Evolutionary conservation across 1,140 invertebrate species (phyloP), one percentile per base, ranked within the genome.

Genomic region (Amyelois transitella): DNA sequence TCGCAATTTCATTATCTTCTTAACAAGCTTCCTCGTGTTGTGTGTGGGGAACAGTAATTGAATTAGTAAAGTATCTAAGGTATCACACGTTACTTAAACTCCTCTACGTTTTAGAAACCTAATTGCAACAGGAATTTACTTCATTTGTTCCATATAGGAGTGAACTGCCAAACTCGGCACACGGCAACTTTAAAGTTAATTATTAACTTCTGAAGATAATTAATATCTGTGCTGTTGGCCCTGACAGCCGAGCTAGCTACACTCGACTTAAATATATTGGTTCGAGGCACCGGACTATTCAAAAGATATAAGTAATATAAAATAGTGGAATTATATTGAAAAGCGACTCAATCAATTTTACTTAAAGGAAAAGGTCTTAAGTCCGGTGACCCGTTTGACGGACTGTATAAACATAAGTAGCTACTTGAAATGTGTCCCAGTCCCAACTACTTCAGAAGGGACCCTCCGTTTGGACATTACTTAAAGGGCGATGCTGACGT

Each of bases 151-250:
- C 65, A 58, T 66, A 70, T 51, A 54, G 59, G 60, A 67, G 68
- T 71, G 61, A 74, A 82, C 58, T 80, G 76, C 66, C 79, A 81
- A 85, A 81, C 72, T 82, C 76, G 72, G 72, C 68, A 67, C 56
- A 68, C 60, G 66, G 59, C 58, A 51, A 81, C 67, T 81, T 72
- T 67, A 75, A 77, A 83, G 71, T 81, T 83, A 75, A 83, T 83
- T 77, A 81, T 75, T 76, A 77, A 81, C 63, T 83, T 81, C 49
- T 62, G 54, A 67, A 68, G 75, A 79, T 76, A 77, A 81, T 80
- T 75, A 79, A 77, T 77, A 82, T 76, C 66, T 65, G 58, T 57
- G 55, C 58, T 58, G 55, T 57, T 64, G 67, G 43, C 44, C 51
- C 32, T 62, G 64, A 63, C 68, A 57, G 64, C 22, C 51, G 28